These are phyloP conservation scores for Drosophila setosimentum DNA, from an alignment of 2,888 invertebrate species.

Conservation along the genomic window DNA sequence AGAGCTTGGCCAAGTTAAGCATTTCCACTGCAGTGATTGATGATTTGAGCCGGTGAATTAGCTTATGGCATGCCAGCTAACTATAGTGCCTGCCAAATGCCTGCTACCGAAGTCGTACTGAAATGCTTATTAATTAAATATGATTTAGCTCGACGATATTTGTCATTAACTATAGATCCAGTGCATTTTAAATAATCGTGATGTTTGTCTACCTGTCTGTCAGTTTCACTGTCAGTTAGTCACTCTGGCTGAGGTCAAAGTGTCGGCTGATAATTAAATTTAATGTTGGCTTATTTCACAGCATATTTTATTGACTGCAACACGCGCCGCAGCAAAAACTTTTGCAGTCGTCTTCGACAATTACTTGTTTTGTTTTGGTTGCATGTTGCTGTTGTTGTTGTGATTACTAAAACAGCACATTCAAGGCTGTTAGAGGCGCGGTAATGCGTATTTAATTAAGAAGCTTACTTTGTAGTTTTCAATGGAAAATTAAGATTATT, in stretches of 20 bases:
- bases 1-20: conserved; percentile 40
- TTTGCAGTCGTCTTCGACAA: conserved; percentile 56
- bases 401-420: conserved; percentile 61
- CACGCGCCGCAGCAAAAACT: conserved; percentile 39
- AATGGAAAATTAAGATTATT: conserved; percentile 72
- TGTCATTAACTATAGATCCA: conserved; percentile 49
- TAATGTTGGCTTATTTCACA: conserved; percentile 43
- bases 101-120: conserved; percentile 9
- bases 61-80: conserved; percentile 53
- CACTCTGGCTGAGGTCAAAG: conserved; percentile 34
- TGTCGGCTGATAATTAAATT: conserved; percentile 61
- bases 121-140: conserved; percentile 66
- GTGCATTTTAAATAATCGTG: conserved; percentile 37
- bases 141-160: conserved; percentile 45
- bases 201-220: conserved; percentile 10
- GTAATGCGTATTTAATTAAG: conserved; percentile 81
- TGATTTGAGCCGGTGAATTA: conserved; percentile 60
- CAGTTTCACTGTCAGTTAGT: conserved; percentile 27
- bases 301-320: conserved; percentile 45
- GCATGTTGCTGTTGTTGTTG: conserved; percentile 32
- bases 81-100: conserved; percentile 7
- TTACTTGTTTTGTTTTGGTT: conserved; percentile 34
- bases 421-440: conserved; percentile 74
- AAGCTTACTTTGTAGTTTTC: conserved; percentile 76
- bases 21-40: conserved; percentile 66